These are phyloP conservation scores for Salvelinus alpinus DNA, from an alignment of 2,113 vertebrate species.

Conservation along the genomic window DNA sequence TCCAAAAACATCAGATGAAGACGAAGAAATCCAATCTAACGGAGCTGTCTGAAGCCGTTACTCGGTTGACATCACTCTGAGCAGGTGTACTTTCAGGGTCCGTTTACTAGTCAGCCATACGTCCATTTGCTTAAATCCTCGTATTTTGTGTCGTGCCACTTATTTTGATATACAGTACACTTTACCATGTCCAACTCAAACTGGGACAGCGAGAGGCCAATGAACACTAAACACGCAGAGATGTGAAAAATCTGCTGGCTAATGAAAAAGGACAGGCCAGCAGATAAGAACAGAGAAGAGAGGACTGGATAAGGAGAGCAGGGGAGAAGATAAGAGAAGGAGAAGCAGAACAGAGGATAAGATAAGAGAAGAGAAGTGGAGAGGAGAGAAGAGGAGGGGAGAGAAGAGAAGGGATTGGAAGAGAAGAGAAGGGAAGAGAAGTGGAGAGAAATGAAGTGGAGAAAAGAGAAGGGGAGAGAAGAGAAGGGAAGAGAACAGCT, in stretches of 20 bases:
- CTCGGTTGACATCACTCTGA: no score
- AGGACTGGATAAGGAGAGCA: not conserved
- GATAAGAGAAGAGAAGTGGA: not conserved
- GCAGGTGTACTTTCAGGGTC: no score
- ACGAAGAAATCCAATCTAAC: no score
- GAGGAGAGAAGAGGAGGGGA: fast-evolving
- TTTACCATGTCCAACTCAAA: not conserved
- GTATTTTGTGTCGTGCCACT: not conserved
- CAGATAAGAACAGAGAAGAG: not conserved
- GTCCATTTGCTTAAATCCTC: not conserved
- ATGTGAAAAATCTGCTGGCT: no score
- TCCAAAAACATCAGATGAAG: not conserved
- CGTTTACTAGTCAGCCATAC: not conserved
- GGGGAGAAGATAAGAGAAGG: not conserved
- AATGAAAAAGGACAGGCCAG: not conserved
- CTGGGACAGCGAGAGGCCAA: not conserved
- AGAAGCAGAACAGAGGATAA: not conserved
- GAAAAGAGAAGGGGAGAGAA: not conserved
- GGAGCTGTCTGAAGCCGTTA: no score
- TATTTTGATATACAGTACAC: not conserved
- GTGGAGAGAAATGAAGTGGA: fast-evolving
- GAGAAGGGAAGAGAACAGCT: not conserved
- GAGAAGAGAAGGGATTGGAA: not conserved
- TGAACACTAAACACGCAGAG: not conserved
- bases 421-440: not conserved